These are phyloP conservation scores for Bos javanicus DNA, from an alignment of 2,113 vertebrate species.

Conservation along the genomic window DNA sequence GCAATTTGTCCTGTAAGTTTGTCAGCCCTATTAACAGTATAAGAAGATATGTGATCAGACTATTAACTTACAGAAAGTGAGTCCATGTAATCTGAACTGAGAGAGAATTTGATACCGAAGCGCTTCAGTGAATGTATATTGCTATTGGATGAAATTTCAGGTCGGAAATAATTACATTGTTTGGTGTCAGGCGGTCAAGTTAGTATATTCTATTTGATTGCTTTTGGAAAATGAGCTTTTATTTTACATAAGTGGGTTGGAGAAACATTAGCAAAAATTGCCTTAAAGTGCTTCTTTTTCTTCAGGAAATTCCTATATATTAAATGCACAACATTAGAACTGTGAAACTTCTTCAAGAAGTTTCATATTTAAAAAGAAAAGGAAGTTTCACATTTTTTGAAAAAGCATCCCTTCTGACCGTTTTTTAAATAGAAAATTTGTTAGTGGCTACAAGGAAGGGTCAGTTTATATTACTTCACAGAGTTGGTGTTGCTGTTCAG, in stretches of 20 bases:
- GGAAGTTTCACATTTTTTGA: background rate
- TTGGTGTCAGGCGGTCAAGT: constrained; percentile 32
- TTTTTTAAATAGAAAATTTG: background rate
- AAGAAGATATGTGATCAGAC: constrained; percentile 39
- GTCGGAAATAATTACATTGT: constrained; percentile 60
- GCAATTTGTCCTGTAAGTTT: constrained; percentile 25
- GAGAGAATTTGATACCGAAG: constrained; percentile 53
- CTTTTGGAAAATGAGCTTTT: constrained; percentile 45
- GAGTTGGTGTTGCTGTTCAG: background rate
- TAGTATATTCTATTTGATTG: constrained; percentile 2
- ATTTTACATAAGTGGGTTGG: background rate
- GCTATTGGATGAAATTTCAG: constrained; percentile 79
- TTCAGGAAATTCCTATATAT: constrained; percentile 1
- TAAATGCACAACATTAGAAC: background rate
- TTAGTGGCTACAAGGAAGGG: background rate
- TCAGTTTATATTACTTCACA: background rate
- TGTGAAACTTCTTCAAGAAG: background rate
- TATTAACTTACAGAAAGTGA: constrained; percentile 50
- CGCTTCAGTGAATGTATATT: constrained; percentile 36
- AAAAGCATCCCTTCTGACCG: background rate
- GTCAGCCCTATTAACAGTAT: background rate
- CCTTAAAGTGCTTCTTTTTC: constrained; percentile 16
- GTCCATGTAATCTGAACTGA: constrained; percentile 74
- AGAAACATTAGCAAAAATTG: constrained; percentile 18
- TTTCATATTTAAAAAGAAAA: background rate